These are phyloP conservation scores for Syritta pipiens DNA, from an alignment of 2,888 invertebrate species.

Conservation along the genomic window DNA sequence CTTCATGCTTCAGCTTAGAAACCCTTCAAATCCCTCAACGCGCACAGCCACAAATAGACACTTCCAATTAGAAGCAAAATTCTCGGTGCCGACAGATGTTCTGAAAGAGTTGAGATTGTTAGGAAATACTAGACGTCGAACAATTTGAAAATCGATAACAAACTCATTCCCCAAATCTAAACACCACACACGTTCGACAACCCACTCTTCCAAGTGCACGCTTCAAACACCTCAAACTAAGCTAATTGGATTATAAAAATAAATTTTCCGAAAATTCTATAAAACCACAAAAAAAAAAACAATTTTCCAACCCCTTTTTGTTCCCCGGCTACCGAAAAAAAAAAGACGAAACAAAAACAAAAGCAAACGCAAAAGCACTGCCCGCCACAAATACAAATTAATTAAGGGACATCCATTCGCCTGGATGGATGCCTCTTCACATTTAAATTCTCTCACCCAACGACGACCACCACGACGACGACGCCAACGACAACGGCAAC, in stretches of 20 bases:
- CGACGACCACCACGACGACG: not conserved
- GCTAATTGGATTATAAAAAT: slow-evolving; percentile 15
- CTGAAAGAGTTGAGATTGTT: too few relatives aligned
- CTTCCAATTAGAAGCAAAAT: too few relatives aligned
- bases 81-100: too few relatives aligned
- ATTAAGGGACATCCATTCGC: slow-evolving; percentile 49
- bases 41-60: too few relatives aligned
- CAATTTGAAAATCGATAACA: too few relatives aligned
- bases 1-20: too few relatives aligned
- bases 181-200: too few relatives aligned
- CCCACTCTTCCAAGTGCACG: too few relatives aligned
- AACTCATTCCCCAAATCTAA: too few relatives aligned
- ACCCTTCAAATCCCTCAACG: too few relatives aligned
- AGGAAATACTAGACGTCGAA: too few relatives aligned
- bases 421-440: slow-evolving; percentile 34
- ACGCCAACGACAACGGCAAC: slow-evolving; percentile 9
- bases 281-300: not conserved
- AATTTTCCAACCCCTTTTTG: slow-evolving; percentile 7
- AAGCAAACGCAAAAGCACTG: not conserved
- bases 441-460: slow-evolving; percentile 33
- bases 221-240: not conserved
- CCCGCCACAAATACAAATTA: slow-evolving; percentile 47
- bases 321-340: slow-evolving; percentile 7
- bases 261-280: not conserved
- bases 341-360: slow-evolving; percentile 7